phyloP scores from a whole-genome alignment of 2,888 invertebrate species.

The Taphrorychus bicolor region DNA sequence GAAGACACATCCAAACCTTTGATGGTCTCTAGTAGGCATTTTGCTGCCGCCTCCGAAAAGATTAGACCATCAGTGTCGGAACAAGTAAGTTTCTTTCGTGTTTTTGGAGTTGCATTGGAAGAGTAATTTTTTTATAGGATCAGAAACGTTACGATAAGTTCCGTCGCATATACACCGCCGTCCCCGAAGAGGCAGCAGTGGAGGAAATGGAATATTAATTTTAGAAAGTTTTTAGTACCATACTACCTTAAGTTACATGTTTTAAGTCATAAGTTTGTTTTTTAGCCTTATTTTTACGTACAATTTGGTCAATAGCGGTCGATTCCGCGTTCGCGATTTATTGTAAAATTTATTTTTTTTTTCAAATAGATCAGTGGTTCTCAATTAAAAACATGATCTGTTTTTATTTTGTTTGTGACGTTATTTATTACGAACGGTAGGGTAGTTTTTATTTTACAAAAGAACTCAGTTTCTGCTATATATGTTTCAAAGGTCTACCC shows the following conservation, averaged over 20 bases:
- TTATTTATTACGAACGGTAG: too few relatives aligned
- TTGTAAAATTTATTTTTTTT: too few relatives aligned
- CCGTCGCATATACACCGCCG: conserved; percentile 69
- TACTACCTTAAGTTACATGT: not conserved
- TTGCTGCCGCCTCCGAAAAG: conserved; percentile 77
- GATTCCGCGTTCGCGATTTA: too few relatives aligned
- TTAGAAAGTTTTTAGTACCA: conserved; percentile 8
- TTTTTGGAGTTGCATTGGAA: conserved; percentile 2
- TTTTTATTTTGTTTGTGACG: too few relatives aligned
- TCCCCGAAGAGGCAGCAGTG: conserved; percentile 64
- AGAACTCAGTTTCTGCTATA: too few relatives aligned
- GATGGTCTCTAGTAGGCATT: conserved; percentile 73
- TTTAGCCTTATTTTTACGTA: not conserved
- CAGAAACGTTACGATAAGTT: conserved; percentile 79
- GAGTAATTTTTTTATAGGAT: conserved; percentile 63
- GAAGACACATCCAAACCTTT: conserved; percentile 60
- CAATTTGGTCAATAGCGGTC: too few relatives aligned
- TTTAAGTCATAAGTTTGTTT: not conserved
- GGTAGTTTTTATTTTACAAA: too few relatives aligned
- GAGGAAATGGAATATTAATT: conserved; percentile 62
- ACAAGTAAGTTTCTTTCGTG: conserved; percentile 62
- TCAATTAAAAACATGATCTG: too few relatives aligned
- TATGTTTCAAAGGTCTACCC: too few relatives aligned
- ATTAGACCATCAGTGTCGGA: conserved; percentile 87
- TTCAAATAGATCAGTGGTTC: too few relatives aligned